Percentiles rank a stretch among this genome's conserved stretches.
Evolutionary conservation across 2,888 invertebrate species (phyloP).

Genomic region (Lacanobia oleracea): DNA sequence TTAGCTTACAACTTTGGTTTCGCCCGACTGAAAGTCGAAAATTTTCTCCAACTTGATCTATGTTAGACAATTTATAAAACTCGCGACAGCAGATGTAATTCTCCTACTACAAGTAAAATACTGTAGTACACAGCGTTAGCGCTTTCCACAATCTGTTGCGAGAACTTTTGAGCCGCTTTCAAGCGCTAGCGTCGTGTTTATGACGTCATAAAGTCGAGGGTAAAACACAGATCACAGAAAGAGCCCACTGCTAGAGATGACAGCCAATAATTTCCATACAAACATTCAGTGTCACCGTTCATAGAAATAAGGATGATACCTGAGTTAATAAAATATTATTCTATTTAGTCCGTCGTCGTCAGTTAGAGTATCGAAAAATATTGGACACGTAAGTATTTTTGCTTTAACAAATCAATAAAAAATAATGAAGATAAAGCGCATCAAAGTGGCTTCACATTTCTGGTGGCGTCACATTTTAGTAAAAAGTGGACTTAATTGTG

Average conservation of each 20-base stretch:
- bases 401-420: too few species aligned
- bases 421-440: too few species aligned
- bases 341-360: too few species aligned
- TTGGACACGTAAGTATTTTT: too few species aligned
- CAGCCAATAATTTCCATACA: neutral
- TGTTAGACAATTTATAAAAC: neutral
- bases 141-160: slow-evolving; percentile 60
- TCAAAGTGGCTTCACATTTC: too few species aligned
- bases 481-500: too few species aligned
- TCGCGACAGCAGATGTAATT: neutral
- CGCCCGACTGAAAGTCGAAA: too few species aligned
- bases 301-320: neutral
- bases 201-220: slow-evolving; percentile 61
- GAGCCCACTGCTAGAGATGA: neutral
- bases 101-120: slow-evolving; percentile 11
- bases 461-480: too few species aligned
- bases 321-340: too few species aligned
- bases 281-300: neutral
- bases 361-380: too few species aligned
- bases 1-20: too few species aligned
- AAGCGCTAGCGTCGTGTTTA: slow-evolving; percentile 53
- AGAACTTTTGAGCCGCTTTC: slow-evolving; percentile 59
- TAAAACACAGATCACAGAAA: slow-evolving; percentile 15
- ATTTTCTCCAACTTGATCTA: too few species aligned
- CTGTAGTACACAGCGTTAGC: slow-evolving; percentile 30